Evolutionary conservation across 2,888 invertebrate genomes (phyloP), one percentile per base, ranked within the genome.

Genomic region (Drosophila barbarae): DNA sequence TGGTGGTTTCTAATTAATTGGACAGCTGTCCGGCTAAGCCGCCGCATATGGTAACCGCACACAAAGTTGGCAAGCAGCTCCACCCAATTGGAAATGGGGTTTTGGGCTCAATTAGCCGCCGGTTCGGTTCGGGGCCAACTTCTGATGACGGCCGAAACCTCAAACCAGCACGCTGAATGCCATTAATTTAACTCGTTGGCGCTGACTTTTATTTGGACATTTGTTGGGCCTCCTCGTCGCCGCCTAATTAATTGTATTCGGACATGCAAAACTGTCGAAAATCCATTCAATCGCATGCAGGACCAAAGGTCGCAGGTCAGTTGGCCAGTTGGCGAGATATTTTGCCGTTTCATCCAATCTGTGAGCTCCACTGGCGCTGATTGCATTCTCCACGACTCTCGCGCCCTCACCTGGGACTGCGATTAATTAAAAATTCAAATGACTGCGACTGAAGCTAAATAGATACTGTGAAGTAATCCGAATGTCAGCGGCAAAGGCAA

Each of bases 391-490:
- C 46, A 18, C 61, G 23, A 42, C 28, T 35, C 15, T 46, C 36
- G 36, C 46, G 36, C 49, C 64, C 68, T 56, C 68, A 59, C 61
- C 66, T 57, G 65, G 61, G 38, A 18, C 56, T 52, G 26, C 75
- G 74, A 82, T 80, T 82, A 85, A 85, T 82, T 85, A 83, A 72
- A 68, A 74, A 85, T 76, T 77, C 71, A 85, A 85, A 75, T 74
- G 77, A 76, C 71, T 76, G 69, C 73, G 67, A 76, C 76, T 71
- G 74, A 79, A 83, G 75, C 70, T 83, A 83, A 83, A 82, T 77
- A 80, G 77, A 83, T 82, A 81, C 73, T 73, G 72, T 68, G 50
- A 72, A 81, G 73, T 76, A 71, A 80, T 82, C 83, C 70, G 67
- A 75, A 67, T 82, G 79, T 61, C 70, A 57, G 69, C 72, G 65